Evolutionary conservation across 1,140 invertebrate genomes (phyloP).

Genomic region (Hylyphantes graminicola): DNA sequence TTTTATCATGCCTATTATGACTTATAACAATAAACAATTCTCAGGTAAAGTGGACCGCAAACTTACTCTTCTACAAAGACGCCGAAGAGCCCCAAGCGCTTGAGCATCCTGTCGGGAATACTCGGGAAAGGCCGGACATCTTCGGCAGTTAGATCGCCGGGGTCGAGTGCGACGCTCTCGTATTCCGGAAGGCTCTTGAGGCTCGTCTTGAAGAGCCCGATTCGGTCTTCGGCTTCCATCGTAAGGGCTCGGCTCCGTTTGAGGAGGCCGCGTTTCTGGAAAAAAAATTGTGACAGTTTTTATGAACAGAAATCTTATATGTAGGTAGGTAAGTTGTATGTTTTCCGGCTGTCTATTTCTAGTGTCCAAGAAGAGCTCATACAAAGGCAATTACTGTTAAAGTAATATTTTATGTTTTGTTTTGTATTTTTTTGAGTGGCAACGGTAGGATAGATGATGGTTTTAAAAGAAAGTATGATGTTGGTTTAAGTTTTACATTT

Average conservation of each 20-base stretch:
- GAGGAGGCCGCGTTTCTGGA: conserved; percentile 19
- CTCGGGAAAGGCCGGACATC: conserved; percentile 35
- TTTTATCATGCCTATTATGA: too few species aligned
- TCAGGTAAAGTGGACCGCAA: neutral
- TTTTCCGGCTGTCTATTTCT: too few species aligned
- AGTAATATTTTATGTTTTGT: too few species aligned
- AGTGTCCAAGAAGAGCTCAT: too few species aligned
- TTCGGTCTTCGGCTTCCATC: conserved; percentile 26
- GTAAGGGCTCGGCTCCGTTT: conserved; percentile 37
- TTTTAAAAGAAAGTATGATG: too few species aligned
- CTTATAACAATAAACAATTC: too few species aligned
- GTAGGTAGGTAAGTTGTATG: too few species aligned
- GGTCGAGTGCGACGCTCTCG: conserved; percentile 3
- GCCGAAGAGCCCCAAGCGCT: conserved; percentile 31
- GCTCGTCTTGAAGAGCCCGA: conserved; percentile 4
- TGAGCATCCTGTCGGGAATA: conserved; percentile 50
- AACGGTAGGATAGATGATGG: too few species aligned
- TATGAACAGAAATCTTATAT: too few species aligned
- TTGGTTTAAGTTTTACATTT: too few species aligned
- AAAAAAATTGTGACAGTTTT: neutral
- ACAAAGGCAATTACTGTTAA: too few species aligned
- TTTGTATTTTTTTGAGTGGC: too few species aligned
- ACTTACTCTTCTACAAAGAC: conserved; percentile 8
- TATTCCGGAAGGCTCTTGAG: conserved; percentile 18
- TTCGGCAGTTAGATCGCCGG: neutral